Percentiles rank a stretch among this genome's conserved stretches.
phyloP scores from a whole-genome alignment of 2,888 invertebrate genomes.

The Monoplex corrugatus region DNA sequence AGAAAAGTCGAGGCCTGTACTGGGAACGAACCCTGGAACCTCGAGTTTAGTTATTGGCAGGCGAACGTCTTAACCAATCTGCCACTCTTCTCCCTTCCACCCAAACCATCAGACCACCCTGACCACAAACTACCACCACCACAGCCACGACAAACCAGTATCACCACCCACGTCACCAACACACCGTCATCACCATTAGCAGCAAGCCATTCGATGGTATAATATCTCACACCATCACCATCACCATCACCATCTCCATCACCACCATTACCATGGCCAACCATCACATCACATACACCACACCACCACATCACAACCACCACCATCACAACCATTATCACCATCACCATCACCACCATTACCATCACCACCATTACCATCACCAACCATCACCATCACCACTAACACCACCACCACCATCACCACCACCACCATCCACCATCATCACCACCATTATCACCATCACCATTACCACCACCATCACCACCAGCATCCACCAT shows the following conservation, averaged over 20 bases:
- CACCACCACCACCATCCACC: slow-evolving; percentile 9
- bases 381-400: neutral
- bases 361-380: no score
- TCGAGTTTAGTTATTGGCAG: no score
- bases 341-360: no score
- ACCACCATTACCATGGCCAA: neutral
- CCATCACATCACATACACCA: neutral
- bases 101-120: no score
- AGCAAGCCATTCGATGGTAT: neutral
- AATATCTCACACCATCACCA: neutral
- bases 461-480: no score
- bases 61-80: no score
- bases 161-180: neutral
- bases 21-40: no score
- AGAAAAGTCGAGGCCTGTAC: no score
- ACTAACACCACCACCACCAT: slow-evolving; percentile 1
- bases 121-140: no score
- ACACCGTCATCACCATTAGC: neutral
- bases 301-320: no score
- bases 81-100: no score
- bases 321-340: no score
- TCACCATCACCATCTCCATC: neutral
- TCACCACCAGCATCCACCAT: neutral
- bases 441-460: neutral
- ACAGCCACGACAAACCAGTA: neutral